These are phyloP conservation scores for Caerostris darwini DNA, from an alignment of 1,140 invertebrate species.

Conservation along the genomic window DNA sequence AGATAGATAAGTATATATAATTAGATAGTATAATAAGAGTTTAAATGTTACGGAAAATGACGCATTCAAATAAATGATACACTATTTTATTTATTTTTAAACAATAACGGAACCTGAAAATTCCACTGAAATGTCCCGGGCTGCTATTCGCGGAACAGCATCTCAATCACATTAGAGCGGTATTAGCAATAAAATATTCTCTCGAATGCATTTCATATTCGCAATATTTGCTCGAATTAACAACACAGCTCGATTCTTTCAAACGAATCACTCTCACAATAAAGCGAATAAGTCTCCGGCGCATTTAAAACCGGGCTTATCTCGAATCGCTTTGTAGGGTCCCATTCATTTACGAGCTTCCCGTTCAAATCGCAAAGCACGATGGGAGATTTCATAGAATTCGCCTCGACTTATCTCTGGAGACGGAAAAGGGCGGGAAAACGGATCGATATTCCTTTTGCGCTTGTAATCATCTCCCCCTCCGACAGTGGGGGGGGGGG, in stretches of 20 bases:
- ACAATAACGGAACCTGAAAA: background rate
- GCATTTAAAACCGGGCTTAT: background rate
- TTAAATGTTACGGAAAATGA: no score
- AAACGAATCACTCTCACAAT: background rate
- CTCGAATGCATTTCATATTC: no score
- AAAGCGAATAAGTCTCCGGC: background rate
- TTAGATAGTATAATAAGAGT: no score
- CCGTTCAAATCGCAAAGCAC: background rate
- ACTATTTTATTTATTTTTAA: background rate
- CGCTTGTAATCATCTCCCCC: conserved; percentile 8
- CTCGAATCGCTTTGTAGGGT: background rate
- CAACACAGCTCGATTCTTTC: background rate
- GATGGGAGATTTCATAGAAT: background rate
- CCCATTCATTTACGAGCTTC: background rate
- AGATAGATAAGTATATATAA: no score
- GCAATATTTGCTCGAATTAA: background rate
- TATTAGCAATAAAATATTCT: no score
- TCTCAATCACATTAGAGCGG: no score
- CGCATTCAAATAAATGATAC: background rate
- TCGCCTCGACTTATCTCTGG: background rate
- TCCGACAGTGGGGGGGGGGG: background rate
- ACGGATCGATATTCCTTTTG: conserved; percentile 21
- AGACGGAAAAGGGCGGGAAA: conserved; percentile 8
- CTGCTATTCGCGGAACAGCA: no score
- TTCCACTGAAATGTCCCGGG: no score